Percentiles rank a stretch among this genome's conserved stretches.
Evolutionary conservation across 2,888 invertebrate genomes (phyloP).

Genomic region (Ennomos quercinarius): DNA sequence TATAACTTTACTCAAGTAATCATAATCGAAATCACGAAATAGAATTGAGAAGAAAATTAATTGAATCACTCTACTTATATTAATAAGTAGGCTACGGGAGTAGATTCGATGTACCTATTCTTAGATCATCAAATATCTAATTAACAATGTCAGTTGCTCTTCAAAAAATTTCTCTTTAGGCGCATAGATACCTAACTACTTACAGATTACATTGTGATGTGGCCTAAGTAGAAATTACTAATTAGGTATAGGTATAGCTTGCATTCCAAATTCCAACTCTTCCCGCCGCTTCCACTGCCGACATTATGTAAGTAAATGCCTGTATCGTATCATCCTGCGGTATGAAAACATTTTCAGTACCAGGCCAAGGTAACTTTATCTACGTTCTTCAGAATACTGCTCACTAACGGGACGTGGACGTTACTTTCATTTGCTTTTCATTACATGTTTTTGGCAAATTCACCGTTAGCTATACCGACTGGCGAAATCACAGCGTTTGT

Average conservation of each 20-base stretch:
- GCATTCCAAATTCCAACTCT: constrained; percentile 40
- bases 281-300: constrained; percentile 42
- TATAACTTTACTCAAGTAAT: no score
- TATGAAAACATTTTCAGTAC: constrained; percentile 10
- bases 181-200: constrained; percentile 44
- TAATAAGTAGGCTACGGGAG: not conserved
- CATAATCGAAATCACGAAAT: no score
- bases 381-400: constrained; percentile 19
- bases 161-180: constrained; percentile 33
- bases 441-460: constrained; percentile 66
- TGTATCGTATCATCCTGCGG: not conserved
- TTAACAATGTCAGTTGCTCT: constrained; percentile 31
- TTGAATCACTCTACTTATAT: no score
- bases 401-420: constrained; percentile 55
- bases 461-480: constrained; percentile 64
- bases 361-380: constrained; percentile 14
- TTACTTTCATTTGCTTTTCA: constrained; percentile 72
- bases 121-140: constrained; percentile 1
- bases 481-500: constrained; percentile 42
- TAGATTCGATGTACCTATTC: constrained; percentile 1
- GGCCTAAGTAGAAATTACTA: constrained; percentile 61
- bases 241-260: no score
- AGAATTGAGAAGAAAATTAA: no score
- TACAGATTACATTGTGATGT: constrained; percentile 37
- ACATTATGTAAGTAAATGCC: constrained; percentile 10